Evolutionary conservation across 2,113 vertebrate genomes (phyloP).

Genomic region (Hippotragus niger): DNA sequence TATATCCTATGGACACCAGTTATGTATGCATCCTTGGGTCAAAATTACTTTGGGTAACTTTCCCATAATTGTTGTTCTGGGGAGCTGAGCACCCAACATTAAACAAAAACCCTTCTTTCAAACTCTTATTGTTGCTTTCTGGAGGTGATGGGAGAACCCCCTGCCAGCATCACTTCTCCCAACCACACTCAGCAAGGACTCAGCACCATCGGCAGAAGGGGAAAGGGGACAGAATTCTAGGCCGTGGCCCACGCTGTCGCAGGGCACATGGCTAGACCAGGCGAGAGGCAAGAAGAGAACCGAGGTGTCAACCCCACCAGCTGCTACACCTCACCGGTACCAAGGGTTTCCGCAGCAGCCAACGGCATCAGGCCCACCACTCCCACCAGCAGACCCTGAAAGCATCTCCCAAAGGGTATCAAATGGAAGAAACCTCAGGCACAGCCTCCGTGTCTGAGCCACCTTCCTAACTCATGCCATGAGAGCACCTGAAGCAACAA

Average conservation of each 20-base stretch:
- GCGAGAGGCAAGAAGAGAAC: not conserved
- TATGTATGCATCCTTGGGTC: not conserved
- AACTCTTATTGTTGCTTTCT: not conserved
- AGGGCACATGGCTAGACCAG: not conserved
- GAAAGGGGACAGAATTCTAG: not conserved
- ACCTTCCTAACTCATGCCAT: not conserved
- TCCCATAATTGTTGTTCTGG: slow-evolving; percentile 24
- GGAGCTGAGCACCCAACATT: not conserved
- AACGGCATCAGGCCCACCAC: not conserved
- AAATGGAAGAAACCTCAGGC: fast-evolving
- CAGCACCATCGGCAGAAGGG: not conserved
- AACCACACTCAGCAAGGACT: not conserved
- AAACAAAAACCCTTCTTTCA: not conserved
- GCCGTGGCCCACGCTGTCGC: fast-evolving
- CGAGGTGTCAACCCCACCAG: no score
- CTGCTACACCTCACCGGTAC: not conserved
- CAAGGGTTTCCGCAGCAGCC: fast-evolving
- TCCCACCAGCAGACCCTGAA: fast-evolving
- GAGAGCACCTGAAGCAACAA: fast-evolving
- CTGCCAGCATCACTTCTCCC: not conserved
- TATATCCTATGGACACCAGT: not conserved
- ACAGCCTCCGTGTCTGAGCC: not conserved
- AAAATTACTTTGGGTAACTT: not conserved
- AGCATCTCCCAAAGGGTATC: not conserved
- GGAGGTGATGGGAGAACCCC: no score